Base-by-base conservation (phyloP, 2,888 invertebrate species). In the Brenthis ino region DNA sequence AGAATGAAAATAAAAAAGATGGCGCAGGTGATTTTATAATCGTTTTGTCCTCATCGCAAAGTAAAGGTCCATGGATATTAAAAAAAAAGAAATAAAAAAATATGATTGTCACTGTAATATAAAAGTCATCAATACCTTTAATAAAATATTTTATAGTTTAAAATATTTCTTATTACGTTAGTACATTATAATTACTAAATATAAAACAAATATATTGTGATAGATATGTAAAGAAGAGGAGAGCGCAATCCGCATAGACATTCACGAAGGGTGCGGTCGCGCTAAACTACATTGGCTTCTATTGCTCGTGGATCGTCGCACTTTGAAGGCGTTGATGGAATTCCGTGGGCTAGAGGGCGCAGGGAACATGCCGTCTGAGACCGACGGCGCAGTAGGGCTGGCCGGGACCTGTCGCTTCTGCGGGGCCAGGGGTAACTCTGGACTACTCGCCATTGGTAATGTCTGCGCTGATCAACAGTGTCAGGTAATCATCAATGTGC, bases 211-310 rank as follows among this genome's bases (percentile, higher is more conserved):
- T 65, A 16, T 56, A 16, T 48, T 48, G 57, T 56, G 53, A 56
- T 65, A 96, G 95, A 96, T 98, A 24, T 98, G 98, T 88, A 98
- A 98, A 85, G 98, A 98, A 82, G 98, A 99, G 81, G 98, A 99
- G 82, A 98, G 98, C 84, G 97, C 98, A 0, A 98, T 99, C 72
- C 96, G 98, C 73, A 98, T 99, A 6, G 99, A 99, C 87, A 94
- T 99, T n/a, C 99, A 99, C 87, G 99, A 98, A 88, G 96, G 97
- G 0, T 99, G 99, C 84, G 99, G 99, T 0, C 94, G 99, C 51
- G 98, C 98, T 1, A 99, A 99, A 87, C 93, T 99, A 6, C 98
- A 98, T 87, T 99, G 99, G 98, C 93, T 99, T 6, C 93, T 99
- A 79, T 96, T 98, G 0, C 90, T 99, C 28, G 98, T 99, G 0